Base-by-base conservation (phyloP, 2,888 invertebrate species). In the Hymenopus coronatus region DNA sequence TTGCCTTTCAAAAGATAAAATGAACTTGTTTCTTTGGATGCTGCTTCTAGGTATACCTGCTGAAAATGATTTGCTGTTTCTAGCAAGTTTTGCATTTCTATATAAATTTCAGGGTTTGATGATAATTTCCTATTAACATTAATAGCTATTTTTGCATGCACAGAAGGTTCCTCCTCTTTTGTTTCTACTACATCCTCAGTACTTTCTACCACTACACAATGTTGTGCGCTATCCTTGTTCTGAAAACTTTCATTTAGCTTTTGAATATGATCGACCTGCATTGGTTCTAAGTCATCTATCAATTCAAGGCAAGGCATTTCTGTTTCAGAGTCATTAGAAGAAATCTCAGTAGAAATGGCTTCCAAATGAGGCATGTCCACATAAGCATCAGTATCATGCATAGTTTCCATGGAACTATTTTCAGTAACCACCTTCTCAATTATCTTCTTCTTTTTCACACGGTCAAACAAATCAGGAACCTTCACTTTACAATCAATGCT, bases 271-370 rank as follows among this genome's bases (percentile, higher is more conserved):
- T 88, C 85, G 40, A 3, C 40, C 2, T 81, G 28, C 33, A 81
- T 28, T 81, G 81, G 33, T 70, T 28, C 27, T 25, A 87, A 70
- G 28, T 12, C 1, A 25, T 88, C 46, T 25, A 90, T 89, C 28
- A 88, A n/a, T 85, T 89, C 89, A 87, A 89, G 89, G 28, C 83
- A 85, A 28, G 90, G 90, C 90, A 90, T 90, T 89, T 90, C 90
- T 84, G 89, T 88, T 28, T 90, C 89, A 28, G 89, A 90, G 28
- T 82, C 84, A 25, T 87, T 28, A 70, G 90, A 82, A 28, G 87
- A 85, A 85, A 85, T 33, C 30, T 89, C 88, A 8, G 54, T 82
- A 46, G 40, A 46, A 84, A 85, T 82, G n/a, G 82, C 82, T 87
- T 87, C 87, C 27, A 87, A 82, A 15, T 87, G 30, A 33, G 87